A percentile compares a stretch with the other conserved stretches of the same genome.
Evolutionary conservation across 2,888 invertebrate genomes (phyloP).

Genomic region (Eristalis arbustorum): DNA sequence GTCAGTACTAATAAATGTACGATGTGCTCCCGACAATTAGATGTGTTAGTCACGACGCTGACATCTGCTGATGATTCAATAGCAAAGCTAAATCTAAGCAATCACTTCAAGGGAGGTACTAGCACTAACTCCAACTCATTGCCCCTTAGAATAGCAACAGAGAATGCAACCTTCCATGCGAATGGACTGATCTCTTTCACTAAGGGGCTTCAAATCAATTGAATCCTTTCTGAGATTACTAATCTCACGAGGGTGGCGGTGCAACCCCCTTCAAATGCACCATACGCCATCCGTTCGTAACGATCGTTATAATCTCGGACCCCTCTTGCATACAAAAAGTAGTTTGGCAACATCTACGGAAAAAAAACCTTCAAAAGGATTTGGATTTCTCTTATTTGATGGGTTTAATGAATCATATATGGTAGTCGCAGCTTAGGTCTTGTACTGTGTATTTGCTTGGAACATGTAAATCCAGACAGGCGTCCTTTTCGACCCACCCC

Average conservation of each 20-base stretch:
- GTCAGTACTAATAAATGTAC: too few relatives aligned
- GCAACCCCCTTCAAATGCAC: not conserved
- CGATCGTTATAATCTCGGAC: not conserved
- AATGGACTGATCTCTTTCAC: not conserved
- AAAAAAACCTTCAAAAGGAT: not conserved
- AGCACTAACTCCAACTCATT: not conserved
- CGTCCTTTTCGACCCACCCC: slow-evolving; percentile 35
- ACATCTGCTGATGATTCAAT: too few relatives aligned
- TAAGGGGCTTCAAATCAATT: not conserved
- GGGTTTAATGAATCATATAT: slow-evolving; percentile 56
- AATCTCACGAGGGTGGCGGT: slow-evolving; percentile 1
- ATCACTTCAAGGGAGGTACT: too few relatives aligned
- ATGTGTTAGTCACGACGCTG: too few relatives aligned
- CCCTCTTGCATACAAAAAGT: not conserved
- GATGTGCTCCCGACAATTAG: too few relatives aligned
- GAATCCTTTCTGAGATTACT: not conserved
- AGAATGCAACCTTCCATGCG: not conserved
- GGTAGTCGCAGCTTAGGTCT: slow-evolving; percentile 13
- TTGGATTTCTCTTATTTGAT: not conserved
- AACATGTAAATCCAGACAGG: slow-evolving; percentile 34
- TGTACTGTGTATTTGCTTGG: slow-evolving; percentile 11
- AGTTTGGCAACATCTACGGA: not conserved
- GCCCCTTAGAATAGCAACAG: not conserved
- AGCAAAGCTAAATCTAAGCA: too few relatives aligned
- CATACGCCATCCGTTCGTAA: not conserved